phyloP scores from a whole-genome alignment of 1,140 invertebrate species.

The Lysiphlebus fabarum region DNA sequence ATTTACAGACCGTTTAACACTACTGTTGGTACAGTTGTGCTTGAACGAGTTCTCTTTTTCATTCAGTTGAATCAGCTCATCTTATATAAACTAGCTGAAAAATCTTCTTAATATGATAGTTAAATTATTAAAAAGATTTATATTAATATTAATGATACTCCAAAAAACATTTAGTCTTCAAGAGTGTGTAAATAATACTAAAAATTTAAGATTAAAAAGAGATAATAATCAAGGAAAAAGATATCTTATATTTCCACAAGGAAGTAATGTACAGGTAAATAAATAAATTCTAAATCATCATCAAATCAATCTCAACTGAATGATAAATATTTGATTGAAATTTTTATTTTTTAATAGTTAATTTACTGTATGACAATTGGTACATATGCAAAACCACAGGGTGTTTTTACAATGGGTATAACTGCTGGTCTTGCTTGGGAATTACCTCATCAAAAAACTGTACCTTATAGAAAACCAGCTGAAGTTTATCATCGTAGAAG shows the following conservation, averaged over 20 bases:
- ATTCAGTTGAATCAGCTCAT: conserved; percentile 1
- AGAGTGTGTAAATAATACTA: conserved; percentile 12
- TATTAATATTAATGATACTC: conserved; percentile 11
- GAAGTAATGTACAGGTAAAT: conserved; percentile 53
- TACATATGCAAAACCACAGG: conserved; percentile 55
- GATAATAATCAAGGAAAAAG: conserved; percentile 33
- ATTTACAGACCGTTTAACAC: conserved; percentile 16
- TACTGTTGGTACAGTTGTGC: conserved; percentile 4
- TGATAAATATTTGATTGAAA: too few species aligned
- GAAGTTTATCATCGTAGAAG: conserved; percentile 53
- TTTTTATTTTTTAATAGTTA: conserved; percentile 48
- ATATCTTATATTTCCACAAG: conserved; percentile 51
- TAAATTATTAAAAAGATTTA: neutral
- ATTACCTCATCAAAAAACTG: conserved; percentile 58
- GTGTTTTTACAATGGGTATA: conserved; percentile 64
- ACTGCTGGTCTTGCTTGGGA: conserved; percentile 74
- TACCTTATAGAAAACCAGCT: conserved; percentile 40
- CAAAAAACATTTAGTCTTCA: neutral
- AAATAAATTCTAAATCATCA: conserved; percentile 1
- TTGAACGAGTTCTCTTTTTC: conserved; percentile 8
- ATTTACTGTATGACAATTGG: conserved; percentile 65
- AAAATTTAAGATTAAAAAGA: conserved; percentile 29
- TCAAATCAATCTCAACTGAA: too few species aligned
- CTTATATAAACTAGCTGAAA: neutral
- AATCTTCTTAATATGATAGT: neutral